These are phyloP conservation scores for Trochalopteron elliotii DNA, from an alignment of 2,113 vertebrate genomes.

Conservation along the genomic window DNA sequence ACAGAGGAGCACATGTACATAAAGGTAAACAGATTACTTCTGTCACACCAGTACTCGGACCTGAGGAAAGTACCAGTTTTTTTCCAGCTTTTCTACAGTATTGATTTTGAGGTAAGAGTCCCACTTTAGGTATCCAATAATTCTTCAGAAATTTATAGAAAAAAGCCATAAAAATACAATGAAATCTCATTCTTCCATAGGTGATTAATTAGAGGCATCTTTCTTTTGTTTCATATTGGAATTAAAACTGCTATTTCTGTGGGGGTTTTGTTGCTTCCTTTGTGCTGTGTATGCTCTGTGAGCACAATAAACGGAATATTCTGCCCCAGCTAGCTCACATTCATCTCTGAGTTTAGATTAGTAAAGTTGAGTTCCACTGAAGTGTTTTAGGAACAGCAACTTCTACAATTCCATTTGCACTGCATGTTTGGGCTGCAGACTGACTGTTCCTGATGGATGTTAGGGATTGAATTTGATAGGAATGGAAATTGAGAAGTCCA, in stretches of 20 bases:
- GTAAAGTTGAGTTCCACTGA: not conserved
- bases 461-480: not conserved
- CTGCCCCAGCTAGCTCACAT: not conserved
- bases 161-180: not conserved
- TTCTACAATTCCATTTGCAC: not conserved
- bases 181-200: not conserved
- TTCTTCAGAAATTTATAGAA: not conserved
- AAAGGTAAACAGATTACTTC: slow-evolving; percentile 86
- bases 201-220: not conserved
- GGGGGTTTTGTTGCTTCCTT: not conserved
- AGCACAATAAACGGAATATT: not conserved
- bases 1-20: slow-evolving; percentile 95
- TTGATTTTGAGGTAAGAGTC: slow-evolving; percentile 84
- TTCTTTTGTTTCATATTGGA: not conserved
- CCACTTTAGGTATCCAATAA: not conserved
- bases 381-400: not conserved
- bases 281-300: not conserved
- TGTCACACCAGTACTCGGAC: slow-evolving; percentile 88
- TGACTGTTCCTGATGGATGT: not conserved
- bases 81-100: slow-evolving; percentile 93
- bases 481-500: not conserved
- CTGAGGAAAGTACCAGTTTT: slow-evolving; percentile 89
- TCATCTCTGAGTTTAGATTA: not conserved
- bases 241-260: not conserved
- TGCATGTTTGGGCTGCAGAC: not conserved